Base-by-base conservation (phyloP, 2,888 invertebrate species). In the Amorpha juglandis region DNA sequence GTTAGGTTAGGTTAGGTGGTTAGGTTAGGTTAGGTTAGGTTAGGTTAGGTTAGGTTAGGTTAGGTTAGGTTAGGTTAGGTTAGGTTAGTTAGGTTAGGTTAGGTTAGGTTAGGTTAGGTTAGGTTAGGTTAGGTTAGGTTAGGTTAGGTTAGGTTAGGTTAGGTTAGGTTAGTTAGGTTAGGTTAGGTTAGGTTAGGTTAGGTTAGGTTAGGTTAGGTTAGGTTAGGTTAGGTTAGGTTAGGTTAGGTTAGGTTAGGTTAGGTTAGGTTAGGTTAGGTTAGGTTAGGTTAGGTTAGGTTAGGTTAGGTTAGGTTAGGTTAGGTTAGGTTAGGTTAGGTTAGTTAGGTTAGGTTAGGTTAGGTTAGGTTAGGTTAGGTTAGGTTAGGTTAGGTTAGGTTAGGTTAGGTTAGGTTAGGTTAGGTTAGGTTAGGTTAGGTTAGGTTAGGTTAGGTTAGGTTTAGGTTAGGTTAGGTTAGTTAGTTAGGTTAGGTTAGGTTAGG, bases 301-400 rank as follows among this genome's bases (percentile, higher is more conserved):
- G 69, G 69, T 71, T 69, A 69, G 71, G 69, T 71, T 69, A 69
- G 71, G 69, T 71, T 69, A 69, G 71, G 69, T 71, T 69, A 69
- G 69, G 69, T 71, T 69, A 69, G 71, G 69, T 71, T 69, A 68
- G 71, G 69, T 71, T 69, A 69, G 71, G 69, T 71, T 69, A 68
- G 69, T 71, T 69, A 69, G 71, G 68, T 70, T 68, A 68, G 70
- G 68, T 70, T 45, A 45, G 45, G 45, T 45, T 45, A 45, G 45
- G 45, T 48, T 48, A 48, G 48, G 48, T 48, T 48, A 48, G 48
- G 48, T 48, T 50, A 48, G 48, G 48, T 48, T 48, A 48, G 48
- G 48, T 48, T 48, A 48, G 48, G 48, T 69, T 67, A 67, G 69
- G 67, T 69, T 45, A 45, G 45, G 45, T 45, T 45, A 45, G 45